phyloP scores from a whole-genome alignment of 2,113 vertebrate genomes.

The Marmota flaviventris region DNA sequence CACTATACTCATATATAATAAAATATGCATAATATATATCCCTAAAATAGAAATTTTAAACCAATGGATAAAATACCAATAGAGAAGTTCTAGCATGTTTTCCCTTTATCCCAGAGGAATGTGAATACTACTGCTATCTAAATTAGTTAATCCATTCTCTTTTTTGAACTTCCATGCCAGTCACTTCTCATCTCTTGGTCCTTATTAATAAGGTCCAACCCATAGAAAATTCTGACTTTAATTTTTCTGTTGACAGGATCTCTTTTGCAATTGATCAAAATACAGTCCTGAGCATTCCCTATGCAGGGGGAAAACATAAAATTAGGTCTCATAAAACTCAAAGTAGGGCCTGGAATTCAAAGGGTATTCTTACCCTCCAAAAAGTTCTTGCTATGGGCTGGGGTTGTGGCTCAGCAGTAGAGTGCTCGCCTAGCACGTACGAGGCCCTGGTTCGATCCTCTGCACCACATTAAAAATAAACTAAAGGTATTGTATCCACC shows the following conservation, averaged over 20 bases:
- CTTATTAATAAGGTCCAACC: background rate
- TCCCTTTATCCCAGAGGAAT: background rate
- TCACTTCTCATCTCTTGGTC: background rate
- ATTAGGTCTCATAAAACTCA: constrained; percentile 45
- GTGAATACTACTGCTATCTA: background rate
- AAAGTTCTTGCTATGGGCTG: background rate
- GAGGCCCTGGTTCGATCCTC: no score
- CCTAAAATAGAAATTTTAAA: constrained; percentile 54
- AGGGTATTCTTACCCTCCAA: background rate
- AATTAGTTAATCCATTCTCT: background rate
- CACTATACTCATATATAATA: constrained; percentile 10
- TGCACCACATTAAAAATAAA: no score
- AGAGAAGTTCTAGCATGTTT: background rate
- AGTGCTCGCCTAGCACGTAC: no score
- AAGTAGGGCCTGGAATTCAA: constrained; percentile 37
- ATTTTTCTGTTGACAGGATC: background rate
- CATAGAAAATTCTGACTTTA: constrained; percentile 7
- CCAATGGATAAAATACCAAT: constrained; percentile 35
- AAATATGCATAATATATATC: background rate
- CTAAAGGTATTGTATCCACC: no score
- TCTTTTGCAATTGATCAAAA: constrained; percentile 33
- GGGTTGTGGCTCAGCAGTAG: no score
- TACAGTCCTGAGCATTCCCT: constrained; percentile 4
- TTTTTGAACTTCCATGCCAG: background rate
- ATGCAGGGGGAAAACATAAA: background rate